A percentile compares a stretch with the other conserved stretches of the same genome.
Conservation (phyloP, 2,888 invertebrate species). For the Tinea semifulvella region DNA sequence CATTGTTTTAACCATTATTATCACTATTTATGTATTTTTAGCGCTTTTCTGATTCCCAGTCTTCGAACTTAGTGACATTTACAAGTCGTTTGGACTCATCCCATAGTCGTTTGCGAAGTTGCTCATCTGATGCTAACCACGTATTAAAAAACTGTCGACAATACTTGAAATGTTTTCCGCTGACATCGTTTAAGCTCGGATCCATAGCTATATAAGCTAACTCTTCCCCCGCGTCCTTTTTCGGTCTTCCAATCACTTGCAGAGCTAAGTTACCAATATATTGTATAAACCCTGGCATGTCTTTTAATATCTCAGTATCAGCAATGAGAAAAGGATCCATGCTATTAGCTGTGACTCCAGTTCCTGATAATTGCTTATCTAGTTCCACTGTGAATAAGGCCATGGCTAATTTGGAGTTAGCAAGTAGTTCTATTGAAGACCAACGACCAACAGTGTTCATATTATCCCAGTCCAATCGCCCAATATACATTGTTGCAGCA, state of each 20-base stretch:
- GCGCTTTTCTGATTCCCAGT: conserved; percentile 34
- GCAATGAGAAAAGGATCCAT: conserved; percentile 80
- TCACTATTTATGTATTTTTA: no score
- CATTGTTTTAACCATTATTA: conserved; percentile 1
- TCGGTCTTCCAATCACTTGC: conserved; percentile 30
- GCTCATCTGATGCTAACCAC: conserved; percentile 46
- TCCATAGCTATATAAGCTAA: conserved; percentile 38
- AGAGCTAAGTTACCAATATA: conserved; percentile 31
- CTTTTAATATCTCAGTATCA: conserved; percentile 38
- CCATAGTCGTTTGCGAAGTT: conserved; percentile 34
- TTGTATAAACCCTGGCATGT: conserved; percentile 28
- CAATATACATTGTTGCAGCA: conserved; percentile 51
- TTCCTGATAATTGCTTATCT: conserved; percentile 41
- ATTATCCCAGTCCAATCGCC: conserved; percentile 30
- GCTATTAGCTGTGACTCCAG: conserved; percentile 79
- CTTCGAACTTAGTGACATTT: conserved; percentile 31
- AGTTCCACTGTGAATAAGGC: conserved; percentile 56
- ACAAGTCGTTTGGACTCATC: conserved; percentile 36
- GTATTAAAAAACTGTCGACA: conserved; percentile 40
- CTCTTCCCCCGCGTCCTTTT: conserved; percentile 34
- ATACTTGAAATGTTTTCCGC: conserved; percentile 44
- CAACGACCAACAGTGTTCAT: conserved; percentile 53
- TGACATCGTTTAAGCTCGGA: conserved; percentile 31
- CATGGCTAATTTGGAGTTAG: conserved; percentile 57
- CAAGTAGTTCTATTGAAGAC: conserved; percentile 54